Conservation (phyloP, 2,113 vertebrate genomes). For the Arizona elegans region DNA sequence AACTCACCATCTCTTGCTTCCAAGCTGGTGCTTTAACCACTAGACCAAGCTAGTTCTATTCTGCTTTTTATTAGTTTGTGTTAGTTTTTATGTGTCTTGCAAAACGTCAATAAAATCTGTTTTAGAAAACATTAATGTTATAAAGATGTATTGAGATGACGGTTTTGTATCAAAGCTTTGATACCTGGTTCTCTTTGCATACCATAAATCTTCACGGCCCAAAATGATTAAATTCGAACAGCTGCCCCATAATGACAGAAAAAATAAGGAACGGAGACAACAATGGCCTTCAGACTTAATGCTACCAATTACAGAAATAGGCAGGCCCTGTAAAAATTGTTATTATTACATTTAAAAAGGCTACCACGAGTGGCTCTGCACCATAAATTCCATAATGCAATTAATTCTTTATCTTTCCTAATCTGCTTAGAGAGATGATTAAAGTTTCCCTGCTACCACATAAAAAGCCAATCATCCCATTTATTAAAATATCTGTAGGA, state of each 20-base stretch:
- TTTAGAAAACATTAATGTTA: neutral
- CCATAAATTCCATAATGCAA: neutral
- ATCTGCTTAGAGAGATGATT: slow-evolving; percentile 2
- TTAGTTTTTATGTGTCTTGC: neutral
- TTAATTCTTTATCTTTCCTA: neutral
- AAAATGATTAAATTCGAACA: neutral
- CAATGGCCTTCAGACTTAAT: neutral
- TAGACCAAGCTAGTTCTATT: neutral
- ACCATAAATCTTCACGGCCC: neutral
- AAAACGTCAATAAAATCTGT: neutral
- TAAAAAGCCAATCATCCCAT: neutral
- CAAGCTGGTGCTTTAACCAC: neutral
- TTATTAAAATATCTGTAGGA: slow-evolving; percentile 12
- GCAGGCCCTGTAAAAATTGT: neutral
- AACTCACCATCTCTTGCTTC: neutral
- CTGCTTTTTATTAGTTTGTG: neutral
- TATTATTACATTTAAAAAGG: neutral
- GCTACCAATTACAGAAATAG: neutral
- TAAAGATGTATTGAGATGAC: neutral
- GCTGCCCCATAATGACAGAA: neutral
- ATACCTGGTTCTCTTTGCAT: neutral
- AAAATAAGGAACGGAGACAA: neutral
- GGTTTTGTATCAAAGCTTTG: neutral
- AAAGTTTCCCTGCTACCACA: neutral
- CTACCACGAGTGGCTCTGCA: neutral